Conservation (phyloP, 2,888 invertebrate species). For the Drosophila pseudotakahashii region DNA sequence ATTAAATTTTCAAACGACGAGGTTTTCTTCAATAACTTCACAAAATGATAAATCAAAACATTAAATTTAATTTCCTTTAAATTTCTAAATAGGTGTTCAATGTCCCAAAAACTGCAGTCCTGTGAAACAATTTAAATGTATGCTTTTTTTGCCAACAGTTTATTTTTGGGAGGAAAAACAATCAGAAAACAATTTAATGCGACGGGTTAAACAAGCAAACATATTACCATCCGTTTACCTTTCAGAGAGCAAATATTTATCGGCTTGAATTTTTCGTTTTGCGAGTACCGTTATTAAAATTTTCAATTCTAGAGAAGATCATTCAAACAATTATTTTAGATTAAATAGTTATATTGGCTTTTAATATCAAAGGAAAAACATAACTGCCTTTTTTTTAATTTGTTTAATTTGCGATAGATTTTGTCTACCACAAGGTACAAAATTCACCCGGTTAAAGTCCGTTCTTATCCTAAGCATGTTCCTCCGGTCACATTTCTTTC, state of each 20-base stretch:
- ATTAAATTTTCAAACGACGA: constrained; percentile 13
- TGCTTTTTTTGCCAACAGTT: constrained; percentile 5
- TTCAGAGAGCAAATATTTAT: not conserved
- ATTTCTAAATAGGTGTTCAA: not conserved
- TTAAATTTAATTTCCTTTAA: not conserved
- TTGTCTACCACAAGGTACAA: too few relatives aligned
- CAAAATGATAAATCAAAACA: not conserved
- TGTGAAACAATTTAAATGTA: not conserved
- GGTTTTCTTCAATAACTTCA: not conserved
- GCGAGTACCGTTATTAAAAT: not conserved
- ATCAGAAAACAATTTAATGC: constrained; percentile 2
- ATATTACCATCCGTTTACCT: not conserved
- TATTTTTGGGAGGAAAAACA: constrained; percentile 5
- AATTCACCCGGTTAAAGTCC: not conserved
- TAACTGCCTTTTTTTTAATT: too few relatives aligned
- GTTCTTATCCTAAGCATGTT: not conserved
- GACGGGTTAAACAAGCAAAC: constrained; percentile 1
- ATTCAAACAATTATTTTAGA: too few relatives aligned
- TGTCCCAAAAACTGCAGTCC: not conserved
- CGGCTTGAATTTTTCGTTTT: too few relatives aligned
- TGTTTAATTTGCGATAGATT: too few relatives aligned
- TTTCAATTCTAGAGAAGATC: not conserved
- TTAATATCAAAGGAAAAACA: not conserved
- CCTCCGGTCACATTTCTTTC: constrained; percentile 3
- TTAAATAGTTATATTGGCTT: not conserved